These are phyloP conservation scores for Oncorhynchus nerka DNA, from an alignment of 2,113 vertebrate genomes.

Conservation along the genomic window DNA sequence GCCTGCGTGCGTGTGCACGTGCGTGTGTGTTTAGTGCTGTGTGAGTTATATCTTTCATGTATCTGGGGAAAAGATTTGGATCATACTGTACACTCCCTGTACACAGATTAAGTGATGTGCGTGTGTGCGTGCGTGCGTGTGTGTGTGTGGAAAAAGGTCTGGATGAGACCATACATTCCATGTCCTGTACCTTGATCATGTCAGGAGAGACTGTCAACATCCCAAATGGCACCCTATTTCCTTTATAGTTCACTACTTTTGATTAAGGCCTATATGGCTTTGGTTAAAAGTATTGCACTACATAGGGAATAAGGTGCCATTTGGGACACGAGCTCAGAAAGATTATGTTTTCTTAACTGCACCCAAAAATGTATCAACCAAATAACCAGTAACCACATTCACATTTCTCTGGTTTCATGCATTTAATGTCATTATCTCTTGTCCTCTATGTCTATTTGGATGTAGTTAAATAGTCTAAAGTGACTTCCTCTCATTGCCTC, in stretches of 20 bases:
- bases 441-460: constrained; percentile 4
- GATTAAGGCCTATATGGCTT: constrained; percentile 15
- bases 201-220: background rate
- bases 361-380: constrained; percentile 37
- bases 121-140: background rate
- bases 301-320: too few species aligned
- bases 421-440: background rate
- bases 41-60: constrained; percentile 21
- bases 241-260: too few species aligned
- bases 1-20: background rate
- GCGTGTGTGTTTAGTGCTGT: background rate
- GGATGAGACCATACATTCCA: constrained; percentile 13
- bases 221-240: too few species aligned
- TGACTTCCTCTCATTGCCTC: background rate
- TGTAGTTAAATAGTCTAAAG: background rate
- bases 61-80: background rate
- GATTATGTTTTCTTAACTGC: constrained; percentile 30
- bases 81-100: constrained; percentile 5
- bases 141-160: background rate
- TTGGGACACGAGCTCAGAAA: too few species aligned
- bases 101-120: constrained; percentile 8
- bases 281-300: too few species aligned
- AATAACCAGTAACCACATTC: constrained; percentile 24
- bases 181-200: constrained; percentile 24
- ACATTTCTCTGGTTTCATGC: constrained; percentile 14